These are phyloP conservation scores for Aphis gossypii DNA, from an alignment of 1,140 invertebrate species.

Conservation along the genomic window DNA sequence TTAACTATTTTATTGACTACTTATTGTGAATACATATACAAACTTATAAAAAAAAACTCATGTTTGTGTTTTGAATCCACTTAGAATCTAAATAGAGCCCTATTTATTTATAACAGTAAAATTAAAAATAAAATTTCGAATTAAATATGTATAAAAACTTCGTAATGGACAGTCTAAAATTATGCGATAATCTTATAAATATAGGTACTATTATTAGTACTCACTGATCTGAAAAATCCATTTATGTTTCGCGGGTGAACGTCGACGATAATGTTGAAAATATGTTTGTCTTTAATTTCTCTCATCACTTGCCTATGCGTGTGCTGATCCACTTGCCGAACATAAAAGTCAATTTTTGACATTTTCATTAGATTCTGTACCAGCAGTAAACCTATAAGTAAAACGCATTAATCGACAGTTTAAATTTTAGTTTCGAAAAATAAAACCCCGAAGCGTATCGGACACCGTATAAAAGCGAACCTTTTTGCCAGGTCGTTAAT, in stretches of 20 bases:
- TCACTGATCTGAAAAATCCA: constrained; percentile 83
- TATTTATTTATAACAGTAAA: background rate
- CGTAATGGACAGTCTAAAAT: background rate
- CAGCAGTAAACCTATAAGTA: constrained; percentile 79
- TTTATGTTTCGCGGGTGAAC: constrained; percentile 79
- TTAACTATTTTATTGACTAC: too few species aligned
- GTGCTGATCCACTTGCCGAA: constrained; percentile 76
- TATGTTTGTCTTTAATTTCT: constrained; percentile 81
- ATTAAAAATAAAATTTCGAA: too few species aligned
- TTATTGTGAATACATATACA: too few species aligned
- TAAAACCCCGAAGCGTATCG: background rate
- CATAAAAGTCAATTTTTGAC: constrained; percentile 80
- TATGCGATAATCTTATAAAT: background rate
- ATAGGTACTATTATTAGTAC: constrained; percentile 62
- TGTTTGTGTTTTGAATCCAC: too few species aligned
- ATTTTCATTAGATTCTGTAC: constrained; percentile 82
- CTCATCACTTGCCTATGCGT: constrained; percentile 81
- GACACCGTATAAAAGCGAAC: background rate
- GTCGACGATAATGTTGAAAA: constrained; percentile 85
- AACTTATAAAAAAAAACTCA: too few species aligned
- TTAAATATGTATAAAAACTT: too few species aligned
- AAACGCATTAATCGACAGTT: constrained; percentile 37
- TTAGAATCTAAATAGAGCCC: too few species aligned
- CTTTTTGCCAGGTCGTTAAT: constrained; percentile 35
- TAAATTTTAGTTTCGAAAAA: constrained; percentile 11